These are phyloP conservation scores for Pogona vitticeps DNA, from an alignment of 2,113 vertebrate species.

Conservation along the genomic window DNA sequence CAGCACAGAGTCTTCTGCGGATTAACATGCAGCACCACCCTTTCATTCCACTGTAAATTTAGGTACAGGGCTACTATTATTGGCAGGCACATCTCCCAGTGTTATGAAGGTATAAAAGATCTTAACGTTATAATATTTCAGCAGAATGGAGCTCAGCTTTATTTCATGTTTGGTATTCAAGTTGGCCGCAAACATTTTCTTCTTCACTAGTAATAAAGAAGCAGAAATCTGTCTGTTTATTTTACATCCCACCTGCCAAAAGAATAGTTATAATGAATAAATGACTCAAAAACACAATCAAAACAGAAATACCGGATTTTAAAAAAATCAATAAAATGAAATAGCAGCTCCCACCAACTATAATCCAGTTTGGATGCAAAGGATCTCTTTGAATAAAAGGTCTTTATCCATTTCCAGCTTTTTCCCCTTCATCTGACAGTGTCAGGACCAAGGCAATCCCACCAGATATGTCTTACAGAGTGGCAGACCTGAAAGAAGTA, in stretches of 20 bases:
- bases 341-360: too few relatives aligned
- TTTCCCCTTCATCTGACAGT: too few relatives aligned
- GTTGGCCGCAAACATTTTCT: not conserved
- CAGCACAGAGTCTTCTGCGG: too few relatives aligned
- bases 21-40: too few relatives aligned
- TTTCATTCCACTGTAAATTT: too few relatives aligned
- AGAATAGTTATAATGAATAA: not conserved
- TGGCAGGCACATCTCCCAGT: not conserved
- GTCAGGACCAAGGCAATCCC: too few relatives aligned
- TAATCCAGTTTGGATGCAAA: not conserved
- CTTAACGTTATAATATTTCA: not conserved
- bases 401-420: too few relatives aligned
- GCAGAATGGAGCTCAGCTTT: not conserved
- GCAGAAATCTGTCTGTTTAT: not conserved
- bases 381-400: not conserved
- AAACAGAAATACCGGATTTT: too few relatives aligned
- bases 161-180: not conserved
- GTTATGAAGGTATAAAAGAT: not conserved
- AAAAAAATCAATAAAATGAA: too few relatives aligned
- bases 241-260: not conserved
- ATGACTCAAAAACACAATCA: not conserved
- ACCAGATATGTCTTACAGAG: too few relatives aligned
- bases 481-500: too few relatives aligned
- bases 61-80: not conserved
- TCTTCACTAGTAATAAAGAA: not conserved